Base-by-base conservation (phyloP, 2,113 vertebrate species). In the Penelope pileata region DNA sequence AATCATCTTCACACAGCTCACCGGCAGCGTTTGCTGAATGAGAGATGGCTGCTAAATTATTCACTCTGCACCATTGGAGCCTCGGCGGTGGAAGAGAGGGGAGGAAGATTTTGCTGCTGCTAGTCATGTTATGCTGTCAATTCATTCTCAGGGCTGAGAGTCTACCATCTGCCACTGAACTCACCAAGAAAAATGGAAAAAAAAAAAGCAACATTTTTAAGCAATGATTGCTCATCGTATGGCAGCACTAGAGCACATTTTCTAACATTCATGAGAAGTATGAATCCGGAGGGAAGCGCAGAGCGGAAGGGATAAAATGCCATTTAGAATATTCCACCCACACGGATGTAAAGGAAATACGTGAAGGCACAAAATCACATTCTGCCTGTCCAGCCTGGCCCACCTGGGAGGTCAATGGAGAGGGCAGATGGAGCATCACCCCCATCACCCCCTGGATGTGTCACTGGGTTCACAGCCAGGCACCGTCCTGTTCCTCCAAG, bases 11-110 rank as follows among this genome's bases (percentile, higher is more conserved):
- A 0, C 84, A 22, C 77, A 51, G 86, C 86, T 95, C 93, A 59
- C 56, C 66, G 17, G 91, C 94, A 60, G 89, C 6, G 3, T 40
- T 83, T 83, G 94, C 92, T 94, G 94, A 96, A 94, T 92, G 94
- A 88, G 88, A 70, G 92, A 78, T 38, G 80, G 94, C 80, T 91
- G 83, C 68, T 95, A 2, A 96, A 92, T 96, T 94, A 92, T 95
- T 96, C 92, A 96, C 88, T 72, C 50, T 13, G 82, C 48, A 8
- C 76, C 91, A 62, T 3, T 17, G 7, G 86, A 88, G 88, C 12
- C 56, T 42, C 27, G 8, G 78, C 6, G 30, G 64, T 67, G 88
- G 32, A 6, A 38, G 77, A 66, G 91, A 77, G 76, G 83, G 84
- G 78, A 94, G 85, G 80, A 63, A 56, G 91, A 48, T 84, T 50